Evolutionary conservation across 1,140 invertebrate genomes (phyloP), one percentile per base, ranked within the genome.

Genomic region (Stenopsyche tienmushanensis): DNA sequence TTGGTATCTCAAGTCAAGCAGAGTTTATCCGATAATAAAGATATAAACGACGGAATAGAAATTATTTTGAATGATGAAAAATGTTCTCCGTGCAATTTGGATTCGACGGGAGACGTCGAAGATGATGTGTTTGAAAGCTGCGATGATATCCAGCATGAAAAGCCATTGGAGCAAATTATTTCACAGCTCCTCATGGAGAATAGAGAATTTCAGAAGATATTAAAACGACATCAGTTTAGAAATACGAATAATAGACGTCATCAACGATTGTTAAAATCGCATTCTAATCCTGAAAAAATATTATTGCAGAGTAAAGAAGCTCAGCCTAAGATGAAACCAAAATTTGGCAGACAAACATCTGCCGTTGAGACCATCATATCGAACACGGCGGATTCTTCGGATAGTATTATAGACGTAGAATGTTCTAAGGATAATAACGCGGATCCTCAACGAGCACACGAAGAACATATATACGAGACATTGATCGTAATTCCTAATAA

Each of bases 101-200:
- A 65, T 49, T 58, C 55, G 8, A 17, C 42, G 52, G 64, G 53
- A 52, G 71, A 74, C 15, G 10, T 54, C 18, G 65, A 67, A 26
- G 73, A 77, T 25, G 75, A 80, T 15, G 68, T 73, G 44, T 71
- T 71, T 67, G 76, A 77, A 71, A 77, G 73, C 59, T 75, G 75
- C 64, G 77, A 78, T 71, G 77, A 78, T 57, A 62, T 39, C 8
- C 60, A 59, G 9, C 71, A 62, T 17, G 76, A 80, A 72, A 78
- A 85, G 77, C 88, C 85, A 0, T 78, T 91, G 26, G 89, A 91
- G 71, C 85, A 90, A 72, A 92, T 94, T 25, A 90, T 94, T 20
- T 86, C 90, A 13, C 89, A 93, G 73, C 80, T 94, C 17, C 78
- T 94, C 1, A 89, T 92, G 84, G 88, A 93, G 72, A 93, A 90